Base-by-base conservation (phyloP, 30 jellyfish, hydroid and myxozoan genomes). In the Morbakka virulenta region DNA sequence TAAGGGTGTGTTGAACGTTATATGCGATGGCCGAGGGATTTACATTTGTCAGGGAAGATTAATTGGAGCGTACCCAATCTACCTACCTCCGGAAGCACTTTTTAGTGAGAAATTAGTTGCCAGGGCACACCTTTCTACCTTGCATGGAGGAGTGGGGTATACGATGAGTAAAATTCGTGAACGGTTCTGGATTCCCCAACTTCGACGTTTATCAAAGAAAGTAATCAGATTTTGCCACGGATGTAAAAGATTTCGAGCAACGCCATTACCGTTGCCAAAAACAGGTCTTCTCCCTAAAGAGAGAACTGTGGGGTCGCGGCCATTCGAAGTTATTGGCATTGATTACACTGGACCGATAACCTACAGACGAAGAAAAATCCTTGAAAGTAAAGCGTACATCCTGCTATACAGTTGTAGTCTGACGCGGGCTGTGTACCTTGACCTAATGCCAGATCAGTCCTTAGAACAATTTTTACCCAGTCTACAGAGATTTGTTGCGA, bases 331-430 rank as follows among this genome's bases (percentile, higher is more conserved):
- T 28, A 28, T 63, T 3, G 90, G 90, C 6, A 69, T 76, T 17
- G 87, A 64, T 65, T 79, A 64, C 48, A 80, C 90, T 12, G 90
- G 79, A 13, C 90, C 87, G 13, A 4, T 79, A 48, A 23, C 14
- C 64, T 79, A 49, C 86, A 32, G 1, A 66, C 14, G 28, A 23
- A 66, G 35, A 3, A 6, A 11, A 32, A 79, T 64, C 4, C 48
- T 67, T 50, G 88, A 50, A 31, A 64, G 67, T 2, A 82, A 82
- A 24, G 89, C 88, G 25, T 82, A 82, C 35, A 57, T 82, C 28
- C 88, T 82, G 26, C 81, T 71, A 1, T 82, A 41, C 61, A 1
- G 87, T 4, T 82, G 89, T 52, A 82, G 94, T 69, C 88, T 71
- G 0, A 62, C 82, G 9, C 70, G 94, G 72, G 94, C 94, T 1